Evolutionary conservation across 2,113 vertebrate species (phyloP).

Genomic region (Calcarius ornatus): DNA sequence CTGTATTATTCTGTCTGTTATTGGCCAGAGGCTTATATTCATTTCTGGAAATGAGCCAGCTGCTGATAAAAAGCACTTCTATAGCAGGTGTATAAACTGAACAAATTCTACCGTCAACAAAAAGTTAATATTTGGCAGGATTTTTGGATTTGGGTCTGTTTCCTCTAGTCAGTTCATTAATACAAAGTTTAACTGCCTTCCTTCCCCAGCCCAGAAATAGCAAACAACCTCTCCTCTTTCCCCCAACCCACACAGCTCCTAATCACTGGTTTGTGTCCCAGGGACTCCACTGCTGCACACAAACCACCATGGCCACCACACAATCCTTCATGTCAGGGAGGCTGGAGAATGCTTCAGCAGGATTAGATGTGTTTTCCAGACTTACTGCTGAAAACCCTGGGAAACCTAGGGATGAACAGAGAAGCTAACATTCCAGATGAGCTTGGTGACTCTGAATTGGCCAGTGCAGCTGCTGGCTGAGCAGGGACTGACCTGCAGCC

Average conservation of each 20-base stretch:
- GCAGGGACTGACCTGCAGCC: neutral
- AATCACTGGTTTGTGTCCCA: neutral
- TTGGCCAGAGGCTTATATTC: conserved; percentile 5
- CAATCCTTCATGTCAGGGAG: neutral
- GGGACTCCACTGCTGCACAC: neutral
- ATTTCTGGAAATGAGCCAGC: neutral
- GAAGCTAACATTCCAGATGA: neutral
- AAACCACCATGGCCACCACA: neutral
- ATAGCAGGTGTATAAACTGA: conserved; percentile 55
- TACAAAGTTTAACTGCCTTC: conserved; percentile 12
- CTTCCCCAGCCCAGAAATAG: conserved; percentile 24
- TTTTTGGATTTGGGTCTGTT: conserved; percentile 14
- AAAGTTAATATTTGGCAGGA: conserved; percentile 27
- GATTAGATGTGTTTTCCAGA: conserved; percentile 33
- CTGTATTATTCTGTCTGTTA: conserved; percentile 1
- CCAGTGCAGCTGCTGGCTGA: conserved; percentile 24
- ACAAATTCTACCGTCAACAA: conserved; percentile 23
- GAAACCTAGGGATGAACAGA: neutral
- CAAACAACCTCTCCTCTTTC: neutral
- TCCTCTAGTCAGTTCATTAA: conserved; percentile 29
- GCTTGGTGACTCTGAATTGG: neutral
- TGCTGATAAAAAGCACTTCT: neutral
- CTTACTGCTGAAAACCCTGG: conserved; percentile 20
- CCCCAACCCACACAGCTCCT: neutral
- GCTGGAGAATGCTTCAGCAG: neutral